Evolutionary conservation across 2,797 vertebrate genomes (phyloP), one percentile per base, ranked within the genome.

Genomic region (Darevskia mixta): DNA sequence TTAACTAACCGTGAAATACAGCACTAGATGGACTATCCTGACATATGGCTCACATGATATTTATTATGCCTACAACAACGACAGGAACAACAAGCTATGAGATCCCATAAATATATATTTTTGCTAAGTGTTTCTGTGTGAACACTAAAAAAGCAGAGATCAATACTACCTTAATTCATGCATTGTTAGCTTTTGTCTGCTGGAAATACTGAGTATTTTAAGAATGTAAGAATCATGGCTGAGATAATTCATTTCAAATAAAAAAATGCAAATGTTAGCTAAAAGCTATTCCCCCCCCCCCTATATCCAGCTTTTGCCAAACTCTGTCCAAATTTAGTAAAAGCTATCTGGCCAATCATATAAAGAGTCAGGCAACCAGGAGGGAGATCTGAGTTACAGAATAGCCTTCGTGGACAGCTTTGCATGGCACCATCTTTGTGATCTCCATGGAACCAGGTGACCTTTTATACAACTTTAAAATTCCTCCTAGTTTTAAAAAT

Each of bases 1-100:
- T 92, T 88, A 95, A 88, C 94, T 90, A 93, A 58, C 89, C 94
- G 92, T 94, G 94, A 87, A 91, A 93, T 87, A 91, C 94, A 94
- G 93, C 88, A 94, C 92, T 83, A 92, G 93, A 95, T 95, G 89
- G 90, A 94, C 93, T 96, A 91, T 61, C 58, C 58, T 61, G 58
- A 61, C 58, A 61, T 23, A 61, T 61, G 58, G 58, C 58, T 61
- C 58, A 61, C 58, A 61, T 18, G 18, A 61, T 61, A 61, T 61
- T 23, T 61, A 2, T 61, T 5, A 15, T 2, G 29, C 67, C 84
- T 78, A 4, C 15, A 38, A 20, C 66, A 80, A 73, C 69, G 88
- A 82, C 71, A 43, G 49, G 49, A 80, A 76, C 69, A 89, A 82
- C 71, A 43, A 43, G 15, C 5, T 76, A 32, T 92, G 79, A 25